phyloP scores from a whole-genome alignment of 2,888 invertebrate genomes.

The Julus scandinavius region DNA sequence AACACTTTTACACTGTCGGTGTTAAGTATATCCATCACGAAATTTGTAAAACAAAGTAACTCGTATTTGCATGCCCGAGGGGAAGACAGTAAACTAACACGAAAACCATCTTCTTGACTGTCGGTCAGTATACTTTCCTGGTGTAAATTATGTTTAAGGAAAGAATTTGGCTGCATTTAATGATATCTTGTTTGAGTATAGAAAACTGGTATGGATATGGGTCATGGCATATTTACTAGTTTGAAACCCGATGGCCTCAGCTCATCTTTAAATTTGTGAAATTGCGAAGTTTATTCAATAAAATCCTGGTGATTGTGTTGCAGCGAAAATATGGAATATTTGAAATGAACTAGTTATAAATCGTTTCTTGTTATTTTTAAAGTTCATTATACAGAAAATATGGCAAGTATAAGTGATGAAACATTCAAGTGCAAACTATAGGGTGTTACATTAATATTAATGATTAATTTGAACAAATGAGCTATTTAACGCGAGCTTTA shows the following conservation, averaged over 20 bases:
- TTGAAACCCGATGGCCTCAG: not conserved
- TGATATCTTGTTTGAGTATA: not conserved
- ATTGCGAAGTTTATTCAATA: not conserved
- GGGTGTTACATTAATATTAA: not conserved
- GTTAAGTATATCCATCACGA: too few species aligned
- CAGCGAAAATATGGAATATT: not conserved
- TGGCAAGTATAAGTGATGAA: not conserved
- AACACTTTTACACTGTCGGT: too few species aligned
- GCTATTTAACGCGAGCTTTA: not conserved
- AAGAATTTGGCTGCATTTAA: not conserved
- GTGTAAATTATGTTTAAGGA: constrained; percentile 2
- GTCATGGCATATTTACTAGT: constrained; percentile 20
- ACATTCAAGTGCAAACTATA: not conserved
- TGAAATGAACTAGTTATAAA: not conserved
- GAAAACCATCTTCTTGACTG: not conserved
- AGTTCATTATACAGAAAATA: not conserved
- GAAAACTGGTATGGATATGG: constrained; percentile 7
- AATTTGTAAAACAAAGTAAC: too few species aligned
- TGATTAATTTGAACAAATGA: not conserved
- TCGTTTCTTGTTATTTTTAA: not conserved
- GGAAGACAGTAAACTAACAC: too few species aligned
- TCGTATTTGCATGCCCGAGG: too few species aligned
- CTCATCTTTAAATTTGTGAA: constrained; percentile 21
- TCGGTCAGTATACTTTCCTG: constrained; percentile 13
- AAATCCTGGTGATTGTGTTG: not conserved